These are phyloP conservation scores for Carassius carassius DNA, from an alignment of 2,113 vertebrate genomes.

Conservation along the genomic window DNA sequence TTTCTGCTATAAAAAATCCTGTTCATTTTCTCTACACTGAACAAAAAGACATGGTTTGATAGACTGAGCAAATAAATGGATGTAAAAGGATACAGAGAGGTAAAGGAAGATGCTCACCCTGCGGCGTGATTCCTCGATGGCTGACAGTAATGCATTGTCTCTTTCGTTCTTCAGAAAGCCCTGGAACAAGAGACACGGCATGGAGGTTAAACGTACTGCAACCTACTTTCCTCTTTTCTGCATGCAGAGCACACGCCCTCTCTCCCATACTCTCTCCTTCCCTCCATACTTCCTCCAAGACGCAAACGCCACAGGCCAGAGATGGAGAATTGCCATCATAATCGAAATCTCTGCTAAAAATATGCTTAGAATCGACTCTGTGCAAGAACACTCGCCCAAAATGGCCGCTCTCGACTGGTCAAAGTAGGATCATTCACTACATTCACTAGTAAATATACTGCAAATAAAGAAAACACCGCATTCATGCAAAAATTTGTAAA, in stretches of 20 bases:
- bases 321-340: constrained; percentile 37
- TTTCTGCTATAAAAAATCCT: neutral
- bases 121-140: constrained; percentile 95
- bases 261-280: constrained; percentile 20
- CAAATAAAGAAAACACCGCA: neutral
- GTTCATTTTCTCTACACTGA: neutral
- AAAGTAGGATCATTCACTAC: constrained; percentile 16
- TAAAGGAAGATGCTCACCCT: constrained; percentile 80
- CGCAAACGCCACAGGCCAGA: constrained; percentile 37
- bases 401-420: constrained; percentile 36
- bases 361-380: constrained; percentile 2
- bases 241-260: constrained; percentile 45
- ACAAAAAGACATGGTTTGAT: neutral
- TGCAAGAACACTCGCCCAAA: constrained; percentile 2
- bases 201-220: constrained; percentile 50
- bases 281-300: constrained; percentile 49
- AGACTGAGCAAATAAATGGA: neutral
- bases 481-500: neutral
- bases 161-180: constrained; percentile 98
- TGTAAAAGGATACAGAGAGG: neutral
- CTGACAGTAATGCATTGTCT: constrained; percentile 94
- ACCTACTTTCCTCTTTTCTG: constrained; percentile 49
- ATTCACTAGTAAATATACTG: constrained; percentile 30
- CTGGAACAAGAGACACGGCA: constrained; percentile 71
- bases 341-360: constrained; percentile 43